Base-by-base conservation (phyloP, 2,113 vertebrate genomes). In the Andinoacara biseriatus region DNA sequence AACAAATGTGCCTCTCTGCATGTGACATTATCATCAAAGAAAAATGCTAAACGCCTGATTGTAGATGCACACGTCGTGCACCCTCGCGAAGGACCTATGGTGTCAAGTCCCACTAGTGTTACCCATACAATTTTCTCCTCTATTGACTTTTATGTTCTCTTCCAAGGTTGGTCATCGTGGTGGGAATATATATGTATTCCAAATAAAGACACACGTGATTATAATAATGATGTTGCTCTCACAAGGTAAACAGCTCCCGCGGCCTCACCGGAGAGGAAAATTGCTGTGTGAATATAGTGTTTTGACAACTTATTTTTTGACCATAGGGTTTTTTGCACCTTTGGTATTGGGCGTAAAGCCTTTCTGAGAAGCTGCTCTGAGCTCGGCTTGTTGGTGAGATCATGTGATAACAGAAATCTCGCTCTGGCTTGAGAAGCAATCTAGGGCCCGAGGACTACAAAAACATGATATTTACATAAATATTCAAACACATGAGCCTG, bases 91-190 rank as follows among this genome's bases (percentile, higher is more conserved):
- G 82, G 82, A 90, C 87, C 80, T 81, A 54, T 5, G 38, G 78
- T 86, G 85, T 94, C 91, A 90, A 87, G 89, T 93, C 85, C 78
- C 77, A 80, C 86, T 80, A 60, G 60, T 91, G 76, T 93, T 90
- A 91, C 83, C 89, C 82, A 26, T 86, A 78, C 87, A 91, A 93
- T 95, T 94, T 95, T 92, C 92, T 81, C 88, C 92, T 94, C 93
- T 72, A 84, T 92, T 94, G 94, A 90, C 83, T 95, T 93, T 92
- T 89, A 92, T 93, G 89, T 88, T 90, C 31, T 60, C 60, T 84
- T 82, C 85, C 83, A 90, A 91, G 88, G 92, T 87, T 90, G 88
- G 77, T 75, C 80, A 80, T 90, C 40, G 52, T 76, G 80, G 22
- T 56, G 62, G 86, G 86, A 85, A 85, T 86, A 90, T 91, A 78